Base-by-base conservation (phyloP, 2,797 vertebrate genomes). In the Falco cherrug region DNA sequence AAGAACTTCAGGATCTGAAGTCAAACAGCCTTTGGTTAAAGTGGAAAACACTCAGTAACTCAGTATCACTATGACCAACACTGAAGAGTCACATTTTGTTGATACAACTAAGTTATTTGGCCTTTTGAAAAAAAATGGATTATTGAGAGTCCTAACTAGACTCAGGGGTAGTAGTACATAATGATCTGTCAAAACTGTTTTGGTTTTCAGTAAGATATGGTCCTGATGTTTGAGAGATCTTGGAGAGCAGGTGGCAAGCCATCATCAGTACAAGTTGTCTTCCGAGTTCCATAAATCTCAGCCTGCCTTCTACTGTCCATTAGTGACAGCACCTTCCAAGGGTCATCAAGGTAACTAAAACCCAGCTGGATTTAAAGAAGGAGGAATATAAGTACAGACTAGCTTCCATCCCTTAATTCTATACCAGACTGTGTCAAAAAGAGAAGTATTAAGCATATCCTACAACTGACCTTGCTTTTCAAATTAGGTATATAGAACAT, bases 81-180 rank as follows among this genome's bases (percentile, higher is more conserved):
- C 5, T 12, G 39, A 0, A 8, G 37, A 35, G 25, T 19, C 47
- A 8, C 12, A 0, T 2, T n/a, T 45, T 51, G 16, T 56, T 45
- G 20, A 12, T 26, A 33, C 25, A 13, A 9, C 20, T 3, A 63
- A 68, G 10, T 37, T 8, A 11, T 53, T 24, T 47, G 28, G 2
- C 17, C 28, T 75, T 74, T 59, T 76, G 76, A 22, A 69, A 73
- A 48, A 79, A 45, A 0, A 35, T 16, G 22, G 18, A 1, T 89
- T 48, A 19, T 51, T 87, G 73, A 47, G 41, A 47, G 16, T 5
- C 48, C 26, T 65, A 45, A 10, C 12, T 5, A 18, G 14, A 4
- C 56, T 47, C 47, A 29, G 28, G 15, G 45, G 24, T 17, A 10
- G 16, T 39, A 14, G 3, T 24, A 5, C 21, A 13, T 0, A 13